These are phyloP conservation scores for Chaetodon trifasciatus DNA, from an alignment of 2,797 vertebrate species.

Conservation along the genomic window DNA sequence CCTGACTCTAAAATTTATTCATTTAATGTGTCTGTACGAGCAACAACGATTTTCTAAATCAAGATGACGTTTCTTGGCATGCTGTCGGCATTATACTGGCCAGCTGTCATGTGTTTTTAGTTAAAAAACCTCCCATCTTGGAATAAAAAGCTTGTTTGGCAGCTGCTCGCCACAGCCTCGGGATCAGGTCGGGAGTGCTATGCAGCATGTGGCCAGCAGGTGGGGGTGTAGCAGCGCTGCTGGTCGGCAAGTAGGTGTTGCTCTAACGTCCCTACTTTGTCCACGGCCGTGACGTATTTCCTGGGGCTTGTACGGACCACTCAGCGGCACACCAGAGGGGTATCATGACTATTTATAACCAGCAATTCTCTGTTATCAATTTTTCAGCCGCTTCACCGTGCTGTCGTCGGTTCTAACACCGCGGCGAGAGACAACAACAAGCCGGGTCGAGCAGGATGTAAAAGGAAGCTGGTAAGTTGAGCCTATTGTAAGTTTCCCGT, in stretches of 20 bases:
- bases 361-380: constrained; percentile 62
- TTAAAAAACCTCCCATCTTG: constrained; percentile 16
- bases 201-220: constrained; percentile 59
- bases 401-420: constrained; percentile 64
- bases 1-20: background rate
- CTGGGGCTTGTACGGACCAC: constrained; percentile 84
- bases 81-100: constrained; percentile 6
- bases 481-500: constrained; percentile 73
- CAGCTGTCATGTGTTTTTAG: constrained; percentile 17
- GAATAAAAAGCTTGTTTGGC: background rate
- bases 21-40: background rate
- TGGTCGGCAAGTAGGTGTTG: constrained; percentile 62
- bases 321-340: constrained; percentile 77
- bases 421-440: constrained; percentile 57
- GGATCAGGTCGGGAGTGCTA: background rate
- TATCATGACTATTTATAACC: constrained; percentile 84
- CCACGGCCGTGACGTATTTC: constrained; percentile 87
- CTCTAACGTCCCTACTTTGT: constrained; percentile 64
- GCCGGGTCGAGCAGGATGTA: constrained; percentile 74
- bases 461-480: constrained; percentile 77
- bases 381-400: constrained; percentile 52
- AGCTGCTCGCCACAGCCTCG: constrained; percentile 6
- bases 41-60: constrained; percentile 21
- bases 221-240: constrained; percentile 68
- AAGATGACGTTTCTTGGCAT: constrained; percentile 29